Base-by-base conservation (phyloP, 1,140 invertebrate genomes). In the Scaptodrosophila lebanonensis region DNA sequence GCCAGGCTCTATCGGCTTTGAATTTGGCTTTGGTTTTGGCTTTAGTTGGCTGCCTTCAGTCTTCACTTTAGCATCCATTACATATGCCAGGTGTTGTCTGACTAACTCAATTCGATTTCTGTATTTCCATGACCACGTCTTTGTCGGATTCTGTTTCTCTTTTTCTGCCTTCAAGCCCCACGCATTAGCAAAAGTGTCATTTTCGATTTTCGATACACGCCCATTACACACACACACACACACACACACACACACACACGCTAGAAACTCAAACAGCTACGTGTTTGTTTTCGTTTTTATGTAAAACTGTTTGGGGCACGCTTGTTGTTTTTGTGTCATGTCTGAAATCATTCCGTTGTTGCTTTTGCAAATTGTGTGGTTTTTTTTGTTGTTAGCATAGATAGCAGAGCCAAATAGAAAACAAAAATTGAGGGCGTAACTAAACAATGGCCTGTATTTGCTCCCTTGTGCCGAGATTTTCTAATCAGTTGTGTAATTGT, bases 401-500 rank as follows among this genome's bases (percentile, higher is more conserved):
- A 43, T 36, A 47, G 51, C 27, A 59, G 25, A 53, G 33, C 64
- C 22, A 29, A 15, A 13, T n/a, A 36, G 25, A 49, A 40, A 22
- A 40, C 30, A 45, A 22, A 15, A 33, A 38, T 53, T 65, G 56
- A 69, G 75, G 73, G 73, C 76, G 45, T 75, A 62, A 67, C 69
- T 59, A 82, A 82, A 82, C 73, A 79, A 66, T 69, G 65, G 53
- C 32, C 52, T 62, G 67, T 77, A 64, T 73, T 77, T 61, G 56
- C 51, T 29, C 38, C 54, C 32, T 45, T 35, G 39, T 54, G 45
- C 44, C 76, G 56, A 79, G 75, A 79, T 79, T 79, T 82, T 79
- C 76, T 79, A 79, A 79, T 79, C 75, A 79, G 75, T 79, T 79
- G 83, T 75, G 75, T 82, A 79, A 79, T 79, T 79, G 75, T 79